phyloP scores from a whole-genome alignment of 2,113 vertebrate genomes.

The Seriola dumerili region DNA sequence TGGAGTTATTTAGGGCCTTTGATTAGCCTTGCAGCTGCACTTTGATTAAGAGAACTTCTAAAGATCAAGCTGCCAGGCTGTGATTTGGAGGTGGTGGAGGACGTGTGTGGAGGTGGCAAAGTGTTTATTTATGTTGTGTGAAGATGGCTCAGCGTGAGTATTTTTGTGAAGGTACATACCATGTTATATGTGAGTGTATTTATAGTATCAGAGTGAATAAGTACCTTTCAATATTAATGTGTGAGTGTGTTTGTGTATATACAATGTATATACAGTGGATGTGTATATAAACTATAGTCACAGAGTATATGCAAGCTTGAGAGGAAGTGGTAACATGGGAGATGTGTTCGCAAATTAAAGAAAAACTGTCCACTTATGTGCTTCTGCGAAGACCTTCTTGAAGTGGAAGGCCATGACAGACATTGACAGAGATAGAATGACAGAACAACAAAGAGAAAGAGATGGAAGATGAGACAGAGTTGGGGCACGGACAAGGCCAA shows the following conservation, averaged over 20 bases:
- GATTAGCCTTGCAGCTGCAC: conserved; percentile 94
- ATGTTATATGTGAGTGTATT: not conserved
- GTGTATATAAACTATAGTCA: not conserved
- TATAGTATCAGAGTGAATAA: not conserved
- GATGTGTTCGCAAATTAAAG: not conserved
- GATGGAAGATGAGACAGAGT: conserved; percentile 17
- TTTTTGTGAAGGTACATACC: not conserved
- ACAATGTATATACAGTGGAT: not conserved
- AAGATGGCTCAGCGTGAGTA: conserved; percentile 5
- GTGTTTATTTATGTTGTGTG: conserved; percentile 29
- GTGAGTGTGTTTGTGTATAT: not conserved
- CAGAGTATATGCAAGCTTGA: not conserved
- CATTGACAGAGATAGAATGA: not conserved
- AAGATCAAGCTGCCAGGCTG: conserved; percentile 86
- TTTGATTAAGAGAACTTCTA: conserved; percentile 98
- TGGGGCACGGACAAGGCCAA: conserved; percentile 32
- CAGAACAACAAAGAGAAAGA: conserved; percentile 24
- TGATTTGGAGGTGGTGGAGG: conserved; percentile 86
- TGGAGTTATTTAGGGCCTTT: conserved; percentile 98
- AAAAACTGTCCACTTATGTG: conserved; percentile 64
- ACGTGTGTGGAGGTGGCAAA: conserved; percentile 76
- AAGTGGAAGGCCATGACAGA: conserved; percentile 51
- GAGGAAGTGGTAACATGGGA: not conserved
- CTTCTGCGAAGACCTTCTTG: conserved; percentile 82
- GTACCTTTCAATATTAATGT: not conserved